These are phyloP conservation scores for Protophormia terraenovae DNA, from an alignment of 2,888 invertebrate genomes.

Conservation along the genomic window DNA sequence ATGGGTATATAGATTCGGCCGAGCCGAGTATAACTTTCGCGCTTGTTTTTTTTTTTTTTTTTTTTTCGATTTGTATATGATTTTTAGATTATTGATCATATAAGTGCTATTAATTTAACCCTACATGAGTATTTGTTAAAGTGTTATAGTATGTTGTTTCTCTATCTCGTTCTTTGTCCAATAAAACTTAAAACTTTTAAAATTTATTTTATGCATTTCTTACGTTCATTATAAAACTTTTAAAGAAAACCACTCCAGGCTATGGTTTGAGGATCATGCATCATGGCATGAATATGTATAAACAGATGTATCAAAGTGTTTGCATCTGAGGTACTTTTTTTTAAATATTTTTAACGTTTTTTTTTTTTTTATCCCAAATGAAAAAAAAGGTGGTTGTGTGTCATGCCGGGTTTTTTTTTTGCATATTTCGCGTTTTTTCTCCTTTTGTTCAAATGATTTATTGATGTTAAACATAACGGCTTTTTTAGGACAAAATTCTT, in stretches of 20 bases:
- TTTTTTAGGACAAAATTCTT: conserved; percentile 48
- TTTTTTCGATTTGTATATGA: too few relatives aligned
- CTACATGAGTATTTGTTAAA: not conserved
- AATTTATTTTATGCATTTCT: not conserved
- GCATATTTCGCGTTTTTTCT: not conserved
- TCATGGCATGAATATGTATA: conserved; percentile 1
- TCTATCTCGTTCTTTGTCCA: not conserved
- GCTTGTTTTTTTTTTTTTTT: too few relatives aligned
- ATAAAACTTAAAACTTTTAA: not conserved
- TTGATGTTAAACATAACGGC: conserved; percentile 63
- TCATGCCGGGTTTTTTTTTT: conserved; percentile 6
- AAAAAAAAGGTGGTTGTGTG: conserved; percentile 27
- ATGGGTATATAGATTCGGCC: too few relatives aligned
- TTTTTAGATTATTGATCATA: too few relatives aligned
- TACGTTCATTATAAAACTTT: not conserved
- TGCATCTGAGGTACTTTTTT: not conserved
- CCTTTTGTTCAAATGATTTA: conserved; percentile 57
- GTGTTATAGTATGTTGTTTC: not conserved
- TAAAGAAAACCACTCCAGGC: not conserved
- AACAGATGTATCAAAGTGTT: not conserved
- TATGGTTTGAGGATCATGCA: not conserved
- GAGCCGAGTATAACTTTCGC: too few relatives aligned
- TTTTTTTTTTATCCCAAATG: conserved; percentile 7
- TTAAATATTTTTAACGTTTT: not conserved
- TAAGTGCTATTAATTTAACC: not conserved